These are phyloP conservation scores for Tiliqua scincoides DNA, from an alignment of 2,113 vertebrate species.

Conservation along the genomic window DNA sequence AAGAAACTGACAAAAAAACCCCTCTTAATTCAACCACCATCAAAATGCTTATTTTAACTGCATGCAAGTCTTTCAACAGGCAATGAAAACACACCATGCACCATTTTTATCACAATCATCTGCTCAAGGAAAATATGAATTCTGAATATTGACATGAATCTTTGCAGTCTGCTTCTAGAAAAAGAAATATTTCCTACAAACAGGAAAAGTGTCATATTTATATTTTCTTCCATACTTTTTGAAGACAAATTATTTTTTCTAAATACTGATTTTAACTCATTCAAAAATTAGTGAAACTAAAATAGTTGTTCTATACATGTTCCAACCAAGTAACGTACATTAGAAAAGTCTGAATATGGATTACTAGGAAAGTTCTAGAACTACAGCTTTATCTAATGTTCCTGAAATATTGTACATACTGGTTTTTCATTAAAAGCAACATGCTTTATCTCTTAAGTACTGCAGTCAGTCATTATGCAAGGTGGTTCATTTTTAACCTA, in stretches of 20 bases:
- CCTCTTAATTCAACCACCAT: slow-evolving; percentile 94
- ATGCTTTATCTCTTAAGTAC: slow-evolving; percentile 46
- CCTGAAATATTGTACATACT: slow-evolving; percentile 55
- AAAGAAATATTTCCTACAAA: slow-evolving; percentile 45
- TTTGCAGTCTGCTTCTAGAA: slow-evolving; percentile 73
- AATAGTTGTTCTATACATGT: slow-evolving; percentile 36
- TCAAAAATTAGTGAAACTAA: slow-evolving; percentile 47
- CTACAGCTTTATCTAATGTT: slow-evolving; percentile 30
- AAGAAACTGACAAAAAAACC: slow-evolving; percentile 99
- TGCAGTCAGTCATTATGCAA: slow-evolving; percentile 23
- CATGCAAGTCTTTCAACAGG: slow-evolving; percentile 94
- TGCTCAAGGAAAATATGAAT: slow-evolving; percentile 83
- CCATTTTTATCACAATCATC: slow-evolving; percentile 84
- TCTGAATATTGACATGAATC: slow-evolving; percentile 83
- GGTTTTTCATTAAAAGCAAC: slow-evolving; percentile 32
- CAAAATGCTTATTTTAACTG: slow-evolving; percentile 99
- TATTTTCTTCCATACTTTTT: slow-evolving; percentile 65
- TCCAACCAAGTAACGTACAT: slow-evolving; percentile 50
- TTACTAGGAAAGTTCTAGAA: slow-evolving; percentile 56
- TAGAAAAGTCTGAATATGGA: slow-evolving; percentile 57
- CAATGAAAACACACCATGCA: slow-evolving; percentile 91
- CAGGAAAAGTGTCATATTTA: slow-evolving; percentile 67
- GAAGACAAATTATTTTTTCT: slow-evolving; percentile 65
- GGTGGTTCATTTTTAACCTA: neutral
- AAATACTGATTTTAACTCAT: slow-evolving; percentile 51